phyloP scores from a whole-genome alignment of 2,888 invertebrate genomes.

The Teleiodes luculella region DNA sequence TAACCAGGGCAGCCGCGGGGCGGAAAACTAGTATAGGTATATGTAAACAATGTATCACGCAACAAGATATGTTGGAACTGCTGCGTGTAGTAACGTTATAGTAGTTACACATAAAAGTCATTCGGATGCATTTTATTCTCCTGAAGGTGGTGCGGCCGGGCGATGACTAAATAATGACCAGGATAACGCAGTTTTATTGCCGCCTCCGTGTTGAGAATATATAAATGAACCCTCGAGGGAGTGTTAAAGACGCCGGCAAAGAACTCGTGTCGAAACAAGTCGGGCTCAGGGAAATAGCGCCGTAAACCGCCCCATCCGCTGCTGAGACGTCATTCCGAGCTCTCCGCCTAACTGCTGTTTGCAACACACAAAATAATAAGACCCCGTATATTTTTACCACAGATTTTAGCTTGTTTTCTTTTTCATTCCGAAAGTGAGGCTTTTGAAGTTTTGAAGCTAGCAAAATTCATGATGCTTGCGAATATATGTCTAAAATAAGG shows the following conservation, averaged over 20 bases:
- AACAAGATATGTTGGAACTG: slow-evolving; percentile 47
- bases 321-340: slow-evolving; percentile 66
- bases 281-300: slow-evolving; percentile 68
- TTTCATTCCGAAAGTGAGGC: not conserved
- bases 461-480: too few species aligned
- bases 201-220: slow-evolving; percentile 75
- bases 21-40: too few species aligned
- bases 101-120: slow-evolving; percentile 37
- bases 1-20: too few species aligned
- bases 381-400: slow-evolving; percentile 29
- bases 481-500: too few species aligned
- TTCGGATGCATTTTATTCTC: slow-evolving; percentile 71
- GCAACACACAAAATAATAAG: slow-evolving; percentile 53
- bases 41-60: not conserved
- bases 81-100: not conserved
- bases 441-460: too few species aligned
- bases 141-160: slow-evolving; percentile 52
- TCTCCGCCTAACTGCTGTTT: slow-evolving; percentile 53
- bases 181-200: slow-evolving; percentile 78
- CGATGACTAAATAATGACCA: slow-evolving; percentile 78
- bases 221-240: slow-evolving; percentile 76
- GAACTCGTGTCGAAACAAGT: slow-evolving; percentile 74
- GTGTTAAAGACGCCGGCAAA: slow-evolving; percentile 76
- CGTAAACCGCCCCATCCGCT: slow-evolving; percentile 71
- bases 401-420: slow-evolving; percentile 5